A percentile compares a stretch with the other conserved stretches of the same genome.
These are phyloP conservation scores for Platyrinchus mystaceus DNA, from an alignment of 2,797 vertebrate species.

Conservation along the genomic window DNA sequence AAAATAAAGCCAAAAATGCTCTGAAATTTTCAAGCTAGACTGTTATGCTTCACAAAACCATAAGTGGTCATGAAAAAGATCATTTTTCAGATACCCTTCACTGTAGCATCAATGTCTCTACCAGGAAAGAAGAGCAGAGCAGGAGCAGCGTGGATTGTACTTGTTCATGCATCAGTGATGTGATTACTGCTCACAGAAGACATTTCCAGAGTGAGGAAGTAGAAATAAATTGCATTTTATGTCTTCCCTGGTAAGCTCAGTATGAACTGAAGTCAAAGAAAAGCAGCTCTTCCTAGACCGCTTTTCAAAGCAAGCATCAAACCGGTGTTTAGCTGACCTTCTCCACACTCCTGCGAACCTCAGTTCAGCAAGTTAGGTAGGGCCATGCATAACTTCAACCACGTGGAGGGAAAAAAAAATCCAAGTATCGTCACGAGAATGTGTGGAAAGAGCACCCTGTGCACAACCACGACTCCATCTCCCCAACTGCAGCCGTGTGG, in stretches of 20 bases:
- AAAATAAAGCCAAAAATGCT: neutral
- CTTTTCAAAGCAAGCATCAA: neutral
- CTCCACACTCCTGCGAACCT: neutral
- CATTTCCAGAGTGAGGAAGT: neutral
- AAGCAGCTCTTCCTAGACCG: neutral
- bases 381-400: neutral
- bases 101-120: neutral
- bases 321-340: neutral
- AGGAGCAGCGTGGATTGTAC: neutral
- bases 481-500: fast-evolving
- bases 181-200: neutral
- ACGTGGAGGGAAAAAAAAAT: neutral
- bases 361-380: neutral
- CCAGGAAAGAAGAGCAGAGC: neutral
- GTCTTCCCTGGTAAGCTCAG: neutral
- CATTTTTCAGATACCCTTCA: neutral
- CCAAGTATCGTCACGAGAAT: fast-evolving
- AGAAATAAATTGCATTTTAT: neutral
- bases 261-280: neutral
- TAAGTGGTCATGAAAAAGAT: neutral
- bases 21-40: neutral
- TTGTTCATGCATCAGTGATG: neutral
- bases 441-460: neutral
- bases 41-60: neutral
- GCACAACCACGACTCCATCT: fast-evolving